Base-by-base conservation (phyloP, 2,888 invertebrate genomes). In the Agriotes lineatus region DNA sequence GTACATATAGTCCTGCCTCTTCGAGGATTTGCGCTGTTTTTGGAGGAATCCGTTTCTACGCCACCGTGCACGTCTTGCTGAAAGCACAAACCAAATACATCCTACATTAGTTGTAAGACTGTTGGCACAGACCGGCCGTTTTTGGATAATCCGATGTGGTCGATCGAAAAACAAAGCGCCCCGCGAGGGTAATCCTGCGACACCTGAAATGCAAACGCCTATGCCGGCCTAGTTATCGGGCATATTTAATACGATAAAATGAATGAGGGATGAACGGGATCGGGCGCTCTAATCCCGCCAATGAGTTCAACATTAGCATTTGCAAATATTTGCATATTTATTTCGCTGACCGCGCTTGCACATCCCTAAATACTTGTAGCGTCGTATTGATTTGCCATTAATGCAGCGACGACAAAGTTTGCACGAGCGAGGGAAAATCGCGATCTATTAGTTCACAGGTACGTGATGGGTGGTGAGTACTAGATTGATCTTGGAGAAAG, bases 241-340 rank as follows among this genome's bases (percentile, higher is more conserved):
- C 16, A 18, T 52, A 42, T 42, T 57, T 25, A 44, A 25, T 25
- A 20, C 25, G 25, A 42, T 42, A 30, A 42, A 42, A 39, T 20
- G 37, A 22, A 50, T 50, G 25, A 7, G 50, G 61, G 48, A 45
- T 35, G 18, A 33, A 52, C 22, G 19, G 10, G 33, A 44, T 35
- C 20, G 12, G 7, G 25, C 45, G 12, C 33, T 20, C 14, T 48
- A 45, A 61, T 62, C 50, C 54, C 39, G 37, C 48, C 57, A 37
- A 67, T 57, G 42, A 44, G 60, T 56, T 67, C 16, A 19, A 25
- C 18, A 50, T 58, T 59, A 48, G 19, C 65, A 67, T 67, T 58
- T 58, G 35, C 58, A 58, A 68, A 68, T 68, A 62, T 68, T 68
- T 68, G 42, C 58, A 64, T 59, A 54, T 68, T 63, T 63, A 68